Evolutionary conservation across 2,113 vertebrate species (phyloP), one percentile per base, ranked within the genome.

Genomic region (Eidolon helvum): DNA sequence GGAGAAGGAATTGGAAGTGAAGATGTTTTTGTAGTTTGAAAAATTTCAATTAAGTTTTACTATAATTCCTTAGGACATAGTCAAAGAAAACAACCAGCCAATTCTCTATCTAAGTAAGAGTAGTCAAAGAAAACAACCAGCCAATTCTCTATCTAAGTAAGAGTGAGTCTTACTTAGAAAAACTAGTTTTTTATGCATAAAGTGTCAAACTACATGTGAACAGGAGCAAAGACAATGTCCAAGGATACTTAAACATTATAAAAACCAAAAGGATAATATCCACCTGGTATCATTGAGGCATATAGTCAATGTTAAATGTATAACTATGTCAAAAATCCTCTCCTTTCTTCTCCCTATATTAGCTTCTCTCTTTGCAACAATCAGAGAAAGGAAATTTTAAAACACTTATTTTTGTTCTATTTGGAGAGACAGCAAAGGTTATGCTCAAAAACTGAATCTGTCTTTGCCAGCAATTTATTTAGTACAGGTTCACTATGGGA

Each of bases 31-130:
- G 12, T 57, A 82, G 43, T 66, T n/a, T 87, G 45, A 18, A 96
- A 90, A 66, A 69, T 89, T 96, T 95, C 87, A 43, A 48, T 53
- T 38, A 78, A 43, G 24, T 77, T 92, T 97, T 87, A 85, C 66
- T 59, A 40, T 92, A 90, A 75, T 78, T 87, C 71, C 55, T 84
- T 93, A 93, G 74, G 79, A 78, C 21, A 43, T 24, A 87, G 55
- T 61, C 40, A 94, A 89, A 97, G 57, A 75, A 93, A 77, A 96
- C 45, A 75, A 38, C 48, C 61, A 75, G n/a, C 57, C 24, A 35
- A 85, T 55, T 59, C 72, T 77, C 14, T n/a, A n/a, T n/a, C n/a
- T n/a, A n/a, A n/a, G n/a, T n/a, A n/a, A n/a, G n/a, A n/a, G n/a
- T 24, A 87, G 55, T 61, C 40, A 94, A 89, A 97, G 57, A 75